These are phyloP conservation scores for Amphilophus citrinellus DNA, from an alignment of 2,113 vertebrate species.

Conservation along the genomic window DNA sequence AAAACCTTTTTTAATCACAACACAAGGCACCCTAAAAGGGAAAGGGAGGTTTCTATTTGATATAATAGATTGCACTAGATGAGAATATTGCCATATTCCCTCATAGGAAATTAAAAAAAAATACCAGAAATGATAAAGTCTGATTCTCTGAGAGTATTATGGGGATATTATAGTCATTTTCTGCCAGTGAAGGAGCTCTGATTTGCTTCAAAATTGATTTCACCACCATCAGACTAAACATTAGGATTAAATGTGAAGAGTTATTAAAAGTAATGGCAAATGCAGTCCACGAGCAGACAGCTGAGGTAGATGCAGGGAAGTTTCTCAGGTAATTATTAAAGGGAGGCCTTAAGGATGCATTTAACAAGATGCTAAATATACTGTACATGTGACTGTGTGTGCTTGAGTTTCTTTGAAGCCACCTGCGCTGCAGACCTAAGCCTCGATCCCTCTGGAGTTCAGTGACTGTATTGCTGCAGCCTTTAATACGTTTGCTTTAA, in stretches of 20 bases:
- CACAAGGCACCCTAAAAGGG: background rate
- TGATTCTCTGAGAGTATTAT: background rate
- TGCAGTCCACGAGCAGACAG: background rate
- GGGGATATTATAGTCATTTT: background rate
- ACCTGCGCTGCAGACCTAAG: conserved; percentile 30
- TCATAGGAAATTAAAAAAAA: background rate
- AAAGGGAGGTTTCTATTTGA: background rate
- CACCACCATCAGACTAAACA: background rate
- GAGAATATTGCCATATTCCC: background rate
- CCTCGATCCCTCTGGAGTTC: conserved; percentile 30
- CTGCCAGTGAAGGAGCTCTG: background rate
- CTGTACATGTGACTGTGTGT: background rate
- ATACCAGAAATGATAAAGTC: background rate
- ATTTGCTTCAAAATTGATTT: conserved; percentile 3
- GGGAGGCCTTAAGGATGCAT: conserved; percentile 14
- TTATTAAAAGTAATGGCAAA: conserved; percentile 42
- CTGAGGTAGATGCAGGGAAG: background rate
- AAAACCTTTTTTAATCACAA: background rate
- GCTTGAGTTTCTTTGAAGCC: conserved; percentile 2
- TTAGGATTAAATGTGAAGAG: conserved; percentile 29
- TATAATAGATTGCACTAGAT: background rate
- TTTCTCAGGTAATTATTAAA: conserved; percentile 41
- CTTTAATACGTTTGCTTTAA: conserved; percentile 66
- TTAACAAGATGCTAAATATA: conserved; percentile 30
- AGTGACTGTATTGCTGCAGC: conserved; percentile 18